Base-by-base conservation (phyloP, 2,888 invertebrate species). In the Parnassius smintheus region DNA sequence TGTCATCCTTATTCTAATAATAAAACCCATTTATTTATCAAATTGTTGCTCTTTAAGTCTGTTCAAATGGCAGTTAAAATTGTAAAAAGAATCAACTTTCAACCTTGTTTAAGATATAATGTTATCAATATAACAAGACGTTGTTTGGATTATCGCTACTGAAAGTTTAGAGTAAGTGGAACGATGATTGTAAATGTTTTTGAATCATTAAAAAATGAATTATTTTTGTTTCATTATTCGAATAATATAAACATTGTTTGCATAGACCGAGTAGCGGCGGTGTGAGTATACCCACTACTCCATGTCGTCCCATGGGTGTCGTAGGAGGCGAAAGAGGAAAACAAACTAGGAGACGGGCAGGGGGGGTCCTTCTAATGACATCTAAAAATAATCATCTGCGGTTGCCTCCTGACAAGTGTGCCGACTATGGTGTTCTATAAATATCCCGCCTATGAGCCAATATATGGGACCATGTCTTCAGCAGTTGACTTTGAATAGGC, bases 161-260 rank as follows among this genome's bases (percentile, higher is more conserved):
- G 89, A 78, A 22, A 51, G 78, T 80, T 75, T 74, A 75, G 76
- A 76, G 76, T 78, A 77, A 76, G 72, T 66, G 66, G 61, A 70
- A 71, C 67, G 65, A 77, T 75, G 78, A 85, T 85, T 87, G 83
- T 84, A 81, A 84, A 83, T 78, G 82, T 81, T 85, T 81, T 41
- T 62, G 42, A 53, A 2, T 81, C 80, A 80, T 84, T 82, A 80
- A 83, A 79, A 70, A 71, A 72, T 74, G 64, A 68, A 71, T 66
- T 68, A 62, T 67, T 66, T 59, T 59, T 54, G 13, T 65, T 9
- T 53, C 46, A 56, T 48, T 62, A 57, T 52, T 61, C n/a, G 25
- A 9, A n/a, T 18, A 13, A 46, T 35, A 22, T 59, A 22, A 52
- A 59, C 10, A 18, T 42, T 12, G 18, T 58, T 52, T 25, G 25